Percentiles rank a stretch among this genome's conserved stretches.
Conservation (phyloP, 2,113 vertebrate species). For the Saimiri boliviensis region DNA sequence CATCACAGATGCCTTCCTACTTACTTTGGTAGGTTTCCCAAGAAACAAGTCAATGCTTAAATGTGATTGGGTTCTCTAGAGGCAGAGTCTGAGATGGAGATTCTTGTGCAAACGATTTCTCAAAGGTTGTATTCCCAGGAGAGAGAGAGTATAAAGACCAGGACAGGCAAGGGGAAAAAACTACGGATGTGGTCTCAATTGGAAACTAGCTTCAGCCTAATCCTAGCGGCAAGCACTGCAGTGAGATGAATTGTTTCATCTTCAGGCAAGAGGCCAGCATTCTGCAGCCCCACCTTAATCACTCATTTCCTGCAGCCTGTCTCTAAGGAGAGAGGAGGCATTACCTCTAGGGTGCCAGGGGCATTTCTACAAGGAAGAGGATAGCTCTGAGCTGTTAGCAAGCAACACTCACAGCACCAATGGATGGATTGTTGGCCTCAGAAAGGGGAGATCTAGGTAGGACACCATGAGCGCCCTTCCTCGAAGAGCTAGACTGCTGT, state of each 20-base stretch:
- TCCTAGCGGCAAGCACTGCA: fast-evolving
- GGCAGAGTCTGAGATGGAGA: background rate
- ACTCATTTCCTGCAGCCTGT: background rate
- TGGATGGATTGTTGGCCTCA: background rate
- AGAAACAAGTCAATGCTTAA: background rate
- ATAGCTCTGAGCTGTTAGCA: background rate
- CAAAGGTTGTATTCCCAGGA: background rate
- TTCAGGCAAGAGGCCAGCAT: background rate
- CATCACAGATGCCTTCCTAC: background rate
- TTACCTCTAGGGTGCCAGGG: background rate
- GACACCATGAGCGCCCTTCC: background rate
- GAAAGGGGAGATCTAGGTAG: background rate
- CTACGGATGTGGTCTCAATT: background rate
- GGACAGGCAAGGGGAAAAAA: fast-evolving
- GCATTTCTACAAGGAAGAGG: background rate
- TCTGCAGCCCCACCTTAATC: background rate
- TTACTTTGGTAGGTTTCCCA: background rate
- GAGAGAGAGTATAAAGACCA: background rate
- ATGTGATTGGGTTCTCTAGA: background rate
- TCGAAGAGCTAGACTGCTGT: background rate
- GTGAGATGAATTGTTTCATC: too few relatives aligned
- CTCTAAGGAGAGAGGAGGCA: background rate
- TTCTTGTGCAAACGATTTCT: background rate
- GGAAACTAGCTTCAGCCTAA: background rate
- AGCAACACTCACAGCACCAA: background rate